Evolutionary conservation across 2,888 invertebrate genomes (phyloP).

Genomic region (Calliphora vomitoria): DNA sequence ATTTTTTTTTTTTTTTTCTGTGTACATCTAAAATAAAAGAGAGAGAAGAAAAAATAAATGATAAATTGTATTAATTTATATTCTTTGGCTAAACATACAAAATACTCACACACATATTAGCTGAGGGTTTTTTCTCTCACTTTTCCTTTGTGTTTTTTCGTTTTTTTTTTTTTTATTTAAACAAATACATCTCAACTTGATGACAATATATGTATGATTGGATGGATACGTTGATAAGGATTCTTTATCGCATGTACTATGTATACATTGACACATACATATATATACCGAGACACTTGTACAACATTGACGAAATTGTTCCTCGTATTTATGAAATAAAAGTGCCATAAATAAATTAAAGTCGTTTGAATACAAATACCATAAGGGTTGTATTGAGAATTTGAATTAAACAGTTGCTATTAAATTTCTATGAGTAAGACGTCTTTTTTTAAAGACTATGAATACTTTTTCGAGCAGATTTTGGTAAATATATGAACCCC

Average conservation of each 20-base stretch:
- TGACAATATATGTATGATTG: constrained; percentile 19
- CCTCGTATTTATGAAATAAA: constrained; percentile 10
- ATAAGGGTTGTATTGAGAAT: neutral
- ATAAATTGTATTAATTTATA: constrained; percentile 83
- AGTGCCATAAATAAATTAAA: constrained; percentile 41
- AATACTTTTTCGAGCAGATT: too few relatives aligned
- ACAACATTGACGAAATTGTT: constrained; percentile 19
- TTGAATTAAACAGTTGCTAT: too few relatives aligned
- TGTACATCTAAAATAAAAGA: constrained; percentile 1
- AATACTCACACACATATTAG: constrained; percentile 8
- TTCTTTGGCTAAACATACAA: constrained; percentile 55
- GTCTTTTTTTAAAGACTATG: too few relatives aligned
- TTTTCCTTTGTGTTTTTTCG: too few relatives aligned
- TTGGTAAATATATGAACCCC: too few relatives aligned
- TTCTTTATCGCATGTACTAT: neutral
- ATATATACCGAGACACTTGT: neutral
- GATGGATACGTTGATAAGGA: constrained; percentile 1
- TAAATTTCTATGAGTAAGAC: too few relatives aligned
- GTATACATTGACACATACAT: neutral
- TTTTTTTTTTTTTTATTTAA: neutral
- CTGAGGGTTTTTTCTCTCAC: neutral
- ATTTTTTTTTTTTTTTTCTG: too few relatives aligned
- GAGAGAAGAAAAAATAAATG: constrained; percentile 76
- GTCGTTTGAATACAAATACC: neutral
- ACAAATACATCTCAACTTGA: constrained; percentile 32